Evolutionary conservation across 1,140 invertebrate species (phyloP), one percentile per base, ranked within the genome.

Genomic region (Trigoniulus corallinus): DNA sequence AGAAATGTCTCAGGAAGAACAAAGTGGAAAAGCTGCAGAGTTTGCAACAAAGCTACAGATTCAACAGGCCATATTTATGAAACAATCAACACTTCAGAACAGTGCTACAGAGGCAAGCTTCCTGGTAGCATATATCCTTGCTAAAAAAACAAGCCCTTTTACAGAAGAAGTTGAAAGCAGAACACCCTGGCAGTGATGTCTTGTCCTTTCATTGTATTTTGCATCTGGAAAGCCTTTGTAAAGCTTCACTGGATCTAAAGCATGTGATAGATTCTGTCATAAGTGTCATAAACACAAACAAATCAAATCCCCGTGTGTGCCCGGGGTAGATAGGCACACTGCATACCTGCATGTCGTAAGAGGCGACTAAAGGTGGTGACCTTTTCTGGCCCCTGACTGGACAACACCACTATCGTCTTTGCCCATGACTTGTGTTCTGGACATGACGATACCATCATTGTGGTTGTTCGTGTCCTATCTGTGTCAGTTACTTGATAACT

Each of bases 301-400:
- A 57, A 53, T 66, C 53, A 53, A 61, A 56, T 55, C 61, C 27
- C 62, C 61, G 57, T n/a, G n/a, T n/a, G n/a, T n/a, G n/a, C n/a
- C 52, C 63, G 21, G 53, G 54, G 49, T 57, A 61, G 51, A 53
- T 63, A 27, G 54, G 61, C 47, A 54, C 54, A 41, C 50, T 61
- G 46, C 64, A 61, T 58, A 51, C 48, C 47, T 59, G 64, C 37
- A 48, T 62, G 39, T 43, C 58, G 39, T 61, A 58, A n/a, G n/a
- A n/a, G n/a, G n/a, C n/a, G n/a, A n/a, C n/a, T n/a, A n/a, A n/a
- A n/a, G n/a, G n/a, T n/a, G n/a, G n/a, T n/a, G n/a, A n/a, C n/a
- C n/a, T n/a, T n/a, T n/a, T n/a, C n/a, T n/a, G n/a, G n/a, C n/a
- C n/a, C n/a, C n/a, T n/a, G n/a, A n/a, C n/a, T n/a, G n/a, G n/a